Evolutionary conservation across 1,140 invertebrate genomes (phyloP).

Genomic region (Planococcus citri): DNA sequence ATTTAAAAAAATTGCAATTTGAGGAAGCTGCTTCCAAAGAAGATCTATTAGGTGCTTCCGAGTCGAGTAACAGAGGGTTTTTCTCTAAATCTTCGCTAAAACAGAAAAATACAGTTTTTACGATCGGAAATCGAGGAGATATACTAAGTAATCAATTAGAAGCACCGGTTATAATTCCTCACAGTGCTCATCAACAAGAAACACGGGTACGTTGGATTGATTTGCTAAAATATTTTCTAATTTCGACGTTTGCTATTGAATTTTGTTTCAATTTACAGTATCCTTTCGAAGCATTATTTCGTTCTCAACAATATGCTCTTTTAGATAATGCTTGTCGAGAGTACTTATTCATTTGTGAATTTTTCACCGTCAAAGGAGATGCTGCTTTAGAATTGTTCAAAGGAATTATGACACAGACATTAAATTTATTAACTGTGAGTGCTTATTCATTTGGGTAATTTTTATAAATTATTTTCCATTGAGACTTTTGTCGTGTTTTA

Average conservation of each 20-base stretch:
- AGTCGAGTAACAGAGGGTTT: conserved; percentile 55
- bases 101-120: conserved; percentile 73
- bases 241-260: too few relatives aligned
- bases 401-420: conserved; percentile 84
- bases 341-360: conserved; percentile 91
- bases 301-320: conserved; percentile 93
- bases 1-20: conserved; percentile 72
- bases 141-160: conserved; percentile 84
- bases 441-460: too few relatives aligned
- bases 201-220: conserved; percentile 45
- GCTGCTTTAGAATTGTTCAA: conserved; percentile 85
- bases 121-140: conserved; percentile 80
- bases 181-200: conserved; percentile 78
- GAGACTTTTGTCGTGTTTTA: too few relatives aligned
- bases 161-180: conserved; percentile 91
- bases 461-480: too few relatives aligned
- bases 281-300: conserved; percentile 88
- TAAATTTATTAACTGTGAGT: conserved; percentile 63
- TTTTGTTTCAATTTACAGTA: conserved; percentile 45
- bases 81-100: conserved; percentile 62
- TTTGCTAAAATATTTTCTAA: too few relatives aligned
- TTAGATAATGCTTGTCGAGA: conserved; percentile 96
- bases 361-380: conserved; percentile 77
- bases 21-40: conserved; percentile 73
- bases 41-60: conserved; percentile 92